Evolutionary conservation across 2,888 invertebrate genomes (phyloP).

Genomic region (Blomia tropicalis): DNA sequence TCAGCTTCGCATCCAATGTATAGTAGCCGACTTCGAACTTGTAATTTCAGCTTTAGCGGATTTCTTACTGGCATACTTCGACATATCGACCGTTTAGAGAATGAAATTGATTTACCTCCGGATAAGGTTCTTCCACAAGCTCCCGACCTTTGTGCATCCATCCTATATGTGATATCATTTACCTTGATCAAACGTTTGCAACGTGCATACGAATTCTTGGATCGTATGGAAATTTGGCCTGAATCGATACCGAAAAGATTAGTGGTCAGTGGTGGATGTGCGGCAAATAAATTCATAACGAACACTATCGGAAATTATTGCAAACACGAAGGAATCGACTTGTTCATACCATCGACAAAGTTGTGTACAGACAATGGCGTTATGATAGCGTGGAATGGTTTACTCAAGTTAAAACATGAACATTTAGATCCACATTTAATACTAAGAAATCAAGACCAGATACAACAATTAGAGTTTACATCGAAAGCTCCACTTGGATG

Average conservation of each 20-base stretch:
- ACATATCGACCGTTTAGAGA: not conserved
- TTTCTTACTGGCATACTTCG: constrained; percentile 34
- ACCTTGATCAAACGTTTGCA: constrained; percentile 68
- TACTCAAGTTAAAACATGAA: constrained; percentile 20
- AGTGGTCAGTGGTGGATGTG: constrained; percentile 86
- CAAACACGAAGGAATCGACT: constrained; percentile 39
- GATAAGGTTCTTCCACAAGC: constrained; percentile 29
- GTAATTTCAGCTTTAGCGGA: constrained; percentile 82
- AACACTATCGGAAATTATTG: constrained; percentile 52
- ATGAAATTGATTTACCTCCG: constrained; percentile 23
- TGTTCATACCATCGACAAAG: constrained; percentile 59
- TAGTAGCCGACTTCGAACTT: constrained; percentile 45
- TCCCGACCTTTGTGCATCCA: constrained; percentile 63
- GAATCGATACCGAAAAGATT: constrained; percentile 33
- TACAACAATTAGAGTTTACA: constrained; percentile 6
- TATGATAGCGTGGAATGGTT: constrained; percentile 72
- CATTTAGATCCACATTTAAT: constrained; percentile 2
- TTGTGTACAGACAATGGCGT: constrained; percentile 94
- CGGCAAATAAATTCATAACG: constrained; percentile 71
- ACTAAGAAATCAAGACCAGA: not conserved
- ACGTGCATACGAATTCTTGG: constrained; percentile 60
- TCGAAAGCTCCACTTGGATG: constrained; percentile 43
- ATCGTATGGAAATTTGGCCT: constrained; percentile 30
- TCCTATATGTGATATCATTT: constrained; percentile 54
- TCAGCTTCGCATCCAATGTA: constrained; percentile 44